phyloP scores from a whole-genome alignment of 2,113 vertebrate genomes.

The Diadophis punctatus region DNA sequence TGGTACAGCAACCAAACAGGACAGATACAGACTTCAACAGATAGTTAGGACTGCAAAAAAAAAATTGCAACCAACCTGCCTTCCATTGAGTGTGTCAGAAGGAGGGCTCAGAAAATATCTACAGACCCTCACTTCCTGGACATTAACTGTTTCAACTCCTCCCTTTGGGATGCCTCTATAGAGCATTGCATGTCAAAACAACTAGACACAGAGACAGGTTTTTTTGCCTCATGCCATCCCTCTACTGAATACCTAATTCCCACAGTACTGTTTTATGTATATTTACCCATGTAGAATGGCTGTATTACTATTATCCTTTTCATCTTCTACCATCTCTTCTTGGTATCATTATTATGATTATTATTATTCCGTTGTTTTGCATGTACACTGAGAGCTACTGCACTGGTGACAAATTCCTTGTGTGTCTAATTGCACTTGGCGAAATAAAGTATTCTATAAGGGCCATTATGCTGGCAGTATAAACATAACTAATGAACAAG shows the following conservation, averaged over 20 bases:
- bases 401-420: background rate
- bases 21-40: background rate
- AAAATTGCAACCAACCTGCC: background rate
- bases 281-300: background rate
- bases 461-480: background rate
- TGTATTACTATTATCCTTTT: background rate
- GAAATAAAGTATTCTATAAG: background rate
- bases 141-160: background rate
- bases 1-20: background rate
- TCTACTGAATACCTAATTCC: background rate
- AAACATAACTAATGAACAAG: background rate
- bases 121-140: background rate
- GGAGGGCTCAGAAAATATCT: background rate
- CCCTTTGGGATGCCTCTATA: background rate
- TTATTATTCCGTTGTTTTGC: background rate
- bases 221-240: background rate
- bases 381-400: background rate
- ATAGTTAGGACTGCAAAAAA: background rate
- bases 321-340: background rate
- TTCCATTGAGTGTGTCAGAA: background rate
- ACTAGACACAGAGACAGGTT: background rate
- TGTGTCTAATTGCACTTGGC: background rate
- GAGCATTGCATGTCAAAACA: background rate
- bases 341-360: background rate
- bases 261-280: background rate